Evolutionary conservation across 2,113 vertebrate genomes (phyloP).

Genomic region (Phaethon lepturus): DNA sequence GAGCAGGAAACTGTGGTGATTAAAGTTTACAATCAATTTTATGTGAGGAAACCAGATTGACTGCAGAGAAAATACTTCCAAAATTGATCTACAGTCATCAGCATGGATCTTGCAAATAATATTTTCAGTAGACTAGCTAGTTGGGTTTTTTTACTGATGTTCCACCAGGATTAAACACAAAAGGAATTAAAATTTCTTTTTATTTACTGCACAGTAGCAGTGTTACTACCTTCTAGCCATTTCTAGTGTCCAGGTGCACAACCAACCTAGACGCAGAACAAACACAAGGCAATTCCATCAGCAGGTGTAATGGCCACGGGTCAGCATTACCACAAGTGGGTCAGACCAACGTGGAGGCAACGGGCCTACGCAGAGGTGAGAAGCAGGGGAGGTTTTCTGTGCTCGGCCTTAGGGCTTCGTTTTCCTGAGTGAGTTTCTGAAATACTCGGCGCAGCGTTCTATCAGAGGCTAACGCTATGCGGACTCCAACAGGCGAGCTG

Average conservation of each 20-base stretch:
- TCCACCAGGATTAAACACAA: neutral
- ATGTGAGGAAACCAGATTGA: neutral
- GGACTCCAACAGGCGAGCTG: no score
- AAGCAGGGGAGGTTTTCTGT: fast-evolving
- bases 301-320: fast-evolving
- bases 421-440: fast-evolving
- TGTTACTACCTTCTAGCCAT: fast-evolving
- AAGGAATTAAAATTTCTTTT: neutral
- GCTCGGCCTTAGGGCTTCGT: neutral
- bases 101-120: fast-evolving
- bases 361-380: fast-evolving
- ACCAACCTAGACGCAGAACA: fast-evolving
- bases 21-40: fast-evolving
- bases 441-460: fast-evolving
- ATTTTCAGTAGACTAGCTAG: neutral
- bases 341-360: no score
- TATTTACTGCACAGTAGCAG: fast-evolving
- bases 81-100: neutral
- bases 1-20: neutral
- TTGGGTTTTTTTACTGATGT: fast-evolving
- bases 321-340: fast-evolving
- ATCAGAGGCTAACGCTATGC: no score
- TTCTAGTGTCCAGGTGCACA: fast-evolving
- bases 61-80: neutral
- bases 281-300: fast-evolving